A percentile compares a stretch with the other conserved stretches of the same genome.
These are phyloP conservation scores for Plusia festucae DNA, from an alignment of 2,888 invertebrate genomes.

Conservation along the genomic window DNA sequence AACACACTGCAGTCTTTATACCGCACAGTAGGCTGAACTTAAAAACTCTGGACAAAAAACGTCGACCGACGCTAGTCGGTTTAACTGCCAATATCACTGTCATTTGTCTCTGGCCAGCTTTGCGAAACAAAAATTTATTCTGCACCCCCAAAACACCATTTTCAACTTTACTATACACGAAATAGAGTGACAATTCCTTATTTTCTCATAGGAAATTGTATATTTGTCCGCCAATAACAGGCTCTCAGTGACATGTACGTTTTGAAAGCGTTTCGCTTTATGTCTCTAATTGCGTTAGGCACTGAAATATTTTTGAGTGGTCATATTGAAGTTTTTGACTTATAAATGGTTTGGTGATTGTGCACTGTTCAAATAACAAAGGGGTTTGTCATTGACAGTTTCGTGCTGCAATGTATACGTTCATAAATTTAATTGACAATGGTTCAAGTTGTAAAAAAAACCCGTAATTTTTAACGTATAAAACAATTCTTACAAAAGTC, in stretches of 20 bases:
- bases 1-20: constrained; percentile 55
- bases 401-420: constrained; percentile 10
- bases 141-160: constrained; percentile 44
- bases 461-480: too few species aligned
- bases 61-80: constrained; percentile 65
- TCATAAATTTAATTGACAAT: constrained; percentile 18
- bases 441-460: background rate
- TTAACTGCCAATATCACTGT: constrained; percentile 81
- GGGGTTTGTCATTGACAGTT: constrained; percentile 31
- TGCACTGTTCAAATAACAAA: constrained; percentile 39
- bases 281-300: constrained; percentile 75
- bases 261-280: constrained; percentile 73
- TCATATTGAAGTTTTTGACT: constrained; percentile 66
- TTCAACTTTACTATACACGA: constrained; percentile 43
- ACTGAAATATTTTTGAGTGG: constrained; percentile 76
- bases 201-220: constrained; percentile 33
- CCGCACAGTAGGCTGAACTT: constrained; percentile 65
- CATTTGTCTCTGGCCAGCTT: constrained; percentile 77
- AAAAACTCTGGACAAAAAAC: constrained; percentile 70
- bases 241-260: constrained; percentile 74
- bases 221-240: constrained; percentile 70
- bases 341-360: constrained; percentile 49
- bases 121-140: constrained; percentile 62
- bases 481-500: too few species aligned
- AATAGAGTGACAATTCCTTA: constrained; percentile 47